Conservation (phyloP, 2,797 vertebrate genomes). For the Muscicapa comitata region DNA sequence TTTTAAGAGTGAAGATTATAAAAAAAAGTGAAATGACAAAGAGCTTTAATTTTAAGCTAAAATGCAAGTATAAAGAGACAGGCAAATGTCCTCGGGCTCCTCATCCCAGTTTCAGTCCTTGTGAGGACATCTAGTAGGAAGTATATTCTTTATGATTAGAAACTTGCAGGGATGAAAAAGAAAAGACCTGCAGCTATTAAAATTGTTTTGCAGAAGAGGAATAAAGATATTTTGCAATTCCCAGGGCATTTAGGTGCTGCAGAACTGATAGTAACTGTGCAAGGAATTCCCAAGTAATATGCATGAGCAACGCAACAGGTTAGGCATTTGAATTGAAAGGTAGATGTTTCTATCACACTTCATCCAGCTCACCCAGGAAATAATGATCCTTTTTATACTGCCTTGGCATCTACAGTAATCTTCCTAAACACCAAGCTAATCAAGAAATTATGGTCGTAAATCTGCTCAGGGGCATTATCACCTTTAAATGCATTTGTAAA, state of each 20-base stretch:
- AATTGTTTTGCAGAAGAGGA: slow-evolving; percentile 40
- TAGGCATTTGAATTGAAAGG: slow-evolving; percentile 29
- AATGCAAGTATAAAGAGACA: slow-evolving; percentile 20
- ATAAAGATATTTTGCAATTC: slow-evolving; percentile 43
- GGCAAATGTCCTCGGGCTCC: slow-evolving; percentile 42
- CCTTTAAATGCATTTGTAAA: background rate
- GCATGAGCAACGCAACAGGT: slow-evolving; percentile 16
- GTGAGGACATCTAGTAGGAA: slow-evolving; percentile 22
- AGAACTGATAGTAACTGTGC: background rate
- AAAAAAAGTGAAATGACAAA: slow-evolving; percentile 36
- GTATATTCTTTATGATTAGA: slow-evolving; percentile 39
- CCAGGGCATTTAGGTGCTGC: slow-evolving; percentile 14
- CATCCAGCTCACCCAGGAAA: background rate
- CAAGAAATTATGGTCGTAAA: slow-evolving; percentile 28
- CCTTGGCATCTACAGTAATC: background rate
- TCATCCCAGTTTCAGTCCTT: slow-evolving; percentile 25
- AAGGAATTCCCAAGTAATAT: slow-evolving; percentile 17
- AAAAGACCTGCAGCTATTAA: slow-evolving; percentile 42
- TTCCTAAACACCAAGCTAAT: slow-evolving; percentile 16
- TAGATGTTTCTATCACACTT: background rate
- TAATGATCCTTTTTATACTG: background rate
- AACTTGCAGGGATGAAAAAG: slow-evolving; percentile 29
- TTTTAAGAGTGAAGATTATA: slow-evolving; percentile 4
- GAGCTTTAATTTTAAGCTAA: slow-evolving; percentile 59
- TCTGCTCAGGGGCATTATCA: background rate